Evolutionary conservation across 2,888 invertebrate genomes (phyloP), one percentile per base, ranked within the genome.

Genomic region (Pristionchus arcanus): DNA sequence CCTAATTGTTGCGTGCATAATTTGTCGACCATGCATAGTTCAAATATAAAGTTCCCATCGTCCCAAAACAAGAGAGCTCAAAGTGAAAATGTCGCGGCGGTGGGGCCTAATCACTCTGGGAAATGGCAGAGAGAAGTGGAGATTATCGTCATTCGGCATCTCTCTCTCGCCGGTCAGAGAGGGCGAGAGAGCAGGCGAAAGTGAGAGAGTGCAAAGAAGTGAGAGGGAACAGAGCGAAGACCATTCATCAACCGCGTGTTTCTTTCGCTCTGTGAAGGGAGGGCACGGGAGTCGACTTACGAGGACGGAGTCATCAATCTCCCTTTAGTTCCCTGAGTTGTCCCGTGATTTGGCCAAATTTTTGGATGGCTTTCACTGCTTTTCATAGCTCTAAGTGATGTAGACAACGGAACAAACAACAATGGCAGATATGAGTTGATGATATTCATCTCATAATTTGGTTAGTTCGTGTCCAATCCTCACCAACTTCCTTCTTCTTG

Each of bases 71-170:
- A 1, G 19, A 34, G 74, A 53, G 13, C 81, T 49, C 9, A 7
- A n/a, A n/a, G 21, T 34, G 81, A 81, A 42, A 81, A 81, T 81
- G 81, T 49, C 81, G 19, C 74, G 81, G 81, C 49, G 42, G 81
- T 81, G 42, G 53, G n/a, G n/a, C n/a, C n/a, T n/a, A n/a, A n/a
- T 42, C 42, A 42, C 42, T 9, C 81, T 81, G 81, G 81, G 81
- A 81, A 81, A 77, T 49, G 81, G 37, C 81, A 81, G 49, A 11
- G 53, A 53, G 49, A 28, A 63, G 25, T 21, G 11, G n/a, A 21
- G 63, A 63, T 21, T 63, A 21, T 63, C 63, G 25, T 25, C n/a
- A 63, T 21, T 63, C 9, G 2, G 4, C 63, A 5, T 63, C n/a
- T 5, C 21, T n/a, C n/a, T n/a, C 63, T n/a, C 63, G 2, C 2